A percentile compares a stretch with the other conserved stretches of the same genome.
Evolutionary conservation across 2,113 vertebrate genomes (phyloP).

Genomic region (Chloebia gouldiae): DNA sequence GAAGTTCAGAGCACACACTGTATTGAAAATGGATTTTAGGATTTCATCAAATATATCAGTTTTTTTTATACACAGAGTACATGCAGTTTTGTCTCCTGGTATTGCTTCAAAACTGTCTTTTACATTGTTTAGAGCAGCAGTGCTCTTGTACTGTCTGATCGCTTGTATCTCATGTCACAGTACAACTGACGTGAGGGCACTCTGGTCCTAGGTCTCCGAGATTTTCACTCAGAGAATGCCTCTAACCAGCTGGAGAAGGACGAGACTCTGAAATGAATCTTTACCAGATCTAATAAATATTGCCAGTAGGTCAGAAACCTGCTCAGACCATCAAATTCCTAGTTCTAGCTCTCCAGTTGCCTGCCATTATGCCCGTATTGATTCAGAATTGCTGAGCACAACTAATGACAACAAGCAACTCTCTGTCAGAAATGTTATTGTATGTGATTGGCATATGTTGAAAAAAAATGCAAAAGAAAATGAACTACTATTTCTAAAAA

Average conservation of each 20-base stretch:
- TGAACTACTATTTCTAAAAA: not conserved
- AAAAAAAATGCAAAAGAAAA: not conserved
- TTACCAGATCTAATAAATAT: not conserved
- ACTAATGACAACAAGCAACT: not conserved
- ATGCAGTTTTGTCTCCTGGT: not conserved
- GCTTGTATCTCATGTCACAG: not conserved
- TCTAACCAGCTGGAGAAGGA: not conserved
- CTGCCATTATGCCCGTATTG: accelerated
- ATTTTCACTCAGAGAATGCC: not conserved
- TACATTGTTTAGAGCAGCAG: not conserved
- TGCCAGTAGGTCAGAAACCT: not conserved
- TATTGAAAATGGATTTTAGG: not conserved
- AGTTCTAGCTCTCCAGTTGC: not conserved
- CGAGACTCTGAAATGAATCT: not conserved
- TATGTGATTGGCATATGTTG: not conserved
- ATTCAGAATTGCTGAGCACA: not conserved
- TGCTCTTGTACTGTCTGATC: not conserved
- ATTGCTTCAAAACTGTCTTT: not conserved
- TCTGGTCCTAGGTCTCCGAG: not conserved
- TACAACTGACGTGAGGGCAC: not conserved
- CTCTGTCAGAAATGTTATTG: not conserved
- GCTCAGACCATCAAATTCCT: not conserved
- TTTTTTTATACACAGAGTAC: not conserved
- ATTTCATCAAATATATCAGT: not conserved
- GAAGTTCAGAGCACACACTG: not conserved